Evolutionary conservation across 2,888 invertebrate genomes (phyloP).

Genomic region (Sphecodes monilicornis): DNA sequence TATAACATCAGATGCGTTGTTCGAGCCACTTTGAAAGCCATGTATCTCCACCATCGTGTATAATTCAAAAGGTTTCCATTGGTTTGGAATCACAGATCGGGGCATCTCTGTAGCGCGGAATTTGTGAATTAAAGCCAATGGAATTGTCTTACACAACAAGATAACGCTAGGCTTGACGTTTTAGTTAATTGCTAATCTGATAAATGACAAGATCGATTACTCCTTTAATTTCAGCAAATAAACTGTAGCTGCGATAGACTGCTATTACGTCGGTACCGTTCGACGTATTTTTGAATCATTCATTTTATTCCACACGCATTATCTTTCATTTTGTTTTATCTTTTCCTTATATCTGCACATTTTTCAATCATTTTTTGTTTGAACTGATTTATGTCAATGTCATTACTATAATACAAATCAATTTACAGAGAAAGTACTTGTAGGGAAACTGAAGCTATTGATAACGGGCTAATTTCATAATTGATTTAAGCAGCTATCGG

Average conservation of each 20-base stretch:
- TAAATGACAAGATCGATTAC: constrained; percentile 7
- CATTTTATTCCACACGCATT: background rate
- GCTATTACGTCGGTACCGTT: background rate
- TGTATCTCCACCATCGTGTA: constrained; percentile 43
- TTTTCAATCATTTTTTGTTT: background rate
- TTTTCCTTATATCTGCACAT: background rate
- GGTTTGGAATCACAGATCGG: constrained; percentile 26
- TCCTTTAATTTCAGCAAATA: background rate
- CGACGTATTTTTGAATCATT: background rate
- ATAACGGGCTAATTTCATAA: background rate
- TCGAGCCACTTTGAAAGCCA: constrained; percentile 41
- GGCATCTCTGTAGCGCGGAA: background rate
- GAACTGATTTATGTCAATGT: no score
- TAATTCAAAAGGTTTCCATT: constrained; percentile 43
- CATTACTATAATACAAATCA: background rate
- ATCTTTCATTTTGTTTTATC: background rate
- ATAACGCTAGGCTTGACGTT: background rate
- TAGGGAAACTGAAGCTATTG: background rate
- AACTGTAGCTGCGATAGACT: background rate
- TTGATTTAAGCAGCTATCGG: background rate
- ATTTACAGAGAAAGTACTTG: background rate
- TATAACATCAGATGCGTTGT: constrained; percentile 34
- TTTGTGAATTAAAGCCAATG: constrained; percentile 21
- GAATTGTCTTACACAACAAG: constrained; percentile 23
- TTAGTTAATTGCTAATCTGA: constrained; percentile 7